Base-by-base conservation (phyloP, 1,140 invertebrate genomes). In the Plectus sambesii region DNA sequence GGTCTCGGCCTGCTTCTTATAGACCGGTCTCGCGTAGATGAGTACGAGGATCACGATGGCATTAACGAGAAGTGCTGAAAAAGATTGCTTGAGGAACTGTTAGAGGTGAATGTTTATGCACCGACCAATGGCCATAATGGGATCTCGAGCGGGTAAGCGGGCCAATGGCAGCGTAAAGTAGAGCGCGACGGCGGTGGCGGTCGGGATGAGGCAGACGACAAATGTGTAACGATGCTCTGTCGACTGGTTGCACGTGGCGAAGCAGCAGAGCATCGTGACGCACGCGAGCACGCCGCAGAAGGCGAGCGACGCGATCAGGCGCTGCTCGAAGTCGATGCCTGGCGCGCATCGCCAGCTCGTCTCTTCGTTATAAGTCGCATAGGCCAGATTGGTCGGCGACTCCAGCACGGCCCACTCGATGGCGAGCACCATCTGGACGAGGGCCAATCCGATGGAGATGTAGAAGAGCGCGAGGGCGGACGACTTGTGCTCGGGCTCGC, bases 381-480 rank as follows among this genome's bases (percentile, higher is more conserved):
- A 55, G 5, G 29, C 37, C 4, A 54, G 42, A 6, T 20, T 39
- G 6, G 51, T 47, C 2, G 53, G 45, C 9, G 36, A 44, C 22
- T 56, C 54, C 9, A 55, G 47, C 12, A 55, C 5, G 23, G 37
- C 26, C 53, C 53, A 55, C 35, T 55, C 53, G 1, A 45, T 30
- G 1, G 51, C 47, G 9, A 55, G 47, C 1, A 55, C 53, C 42
- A 42, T 47, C 41, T 55, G 53, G n/a, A 55, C 36, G 29, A 54
- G 5, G 23, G 54, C 38, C 33, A 55, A 26, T n/a, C 39, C 42
- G 5, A 30, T 37, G n/a, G 53, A 51, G 8, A 54, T 42, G 47
- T 49, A 51, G 36, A 51, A 51, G 22, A 51, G 49, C 5, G 49
- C 12, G 17, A 17, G 8, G 20, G 49, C 4, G 12, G 33, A 26